Evolutionary conservation across 1,140 invertebrate genomes (phyloP).

Genomic region (Heterodera schachtii): DNA sequence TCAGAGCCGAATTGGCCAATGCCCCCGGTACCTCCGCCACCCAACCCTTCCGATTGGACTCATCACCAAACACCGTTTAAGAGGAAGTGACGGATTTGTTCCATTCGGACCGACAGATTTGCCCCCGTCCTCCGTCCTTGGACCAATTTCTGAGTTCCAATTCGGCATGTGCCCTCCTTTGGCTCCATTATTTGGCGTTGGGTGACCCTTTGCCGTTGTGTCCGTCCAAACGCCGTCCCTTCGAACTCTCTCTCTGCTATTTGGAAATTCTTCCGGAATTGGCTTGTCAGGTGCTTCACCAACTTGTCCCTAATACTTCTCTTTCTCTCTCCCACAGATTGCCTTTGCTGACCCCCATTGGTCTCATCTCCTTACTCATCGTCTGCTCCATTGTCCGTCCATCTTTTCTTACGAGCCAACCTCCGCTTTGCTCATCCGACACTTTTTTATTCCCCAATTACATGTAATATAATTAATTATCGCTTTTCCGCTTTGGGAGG

Average conservation of each 20-base stretch:
- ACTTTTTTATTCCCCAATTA: slow-evolving; percentile 23
- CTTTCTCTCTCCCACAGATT: neutral
- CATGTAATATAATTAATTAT: neutral
- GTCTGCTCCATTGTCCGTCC: slow-evolving; percentile 20
- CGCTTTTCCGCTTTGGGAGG: no score
- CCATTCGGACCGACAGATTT: slow-evolving; percentile 7
- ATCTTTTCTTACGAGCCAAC: slow-evolving; percentile 27
- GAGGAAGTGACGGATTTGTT: slow-evolving; percentile 30
- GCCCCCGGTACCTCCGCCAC: slow-evolving; percentile 26
- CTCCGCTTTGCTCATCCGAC: slow-evolving; percentile 22
- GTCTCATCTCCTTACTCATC: slow-evolving; percentile 30
- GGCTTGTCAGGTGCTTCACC: slow-evolving; percentile 4
- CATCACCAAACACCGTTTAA: slow-evolving; percentile 1
- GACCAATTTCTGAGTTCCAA: slow-evolving; percentile 23
- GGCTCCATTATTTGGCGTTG: slow-evolving; percentile 30
- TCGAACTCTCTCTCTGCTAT: slow-evolving; percentile 19
- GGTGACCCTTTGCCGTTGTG: slow-evolving; percentile 19
- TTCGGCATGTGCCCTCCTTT: slow-evolving; percentile 29
- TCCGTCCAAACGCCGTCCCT: slow-evolving; percentile 14
- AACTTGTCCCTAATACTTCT: neutral
- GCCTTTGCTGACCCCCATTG: neutral
- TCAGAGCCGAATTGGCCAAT: slow-evolving; percentile 41
- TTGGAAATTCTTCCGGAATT: slow-evolving; percentile 18
- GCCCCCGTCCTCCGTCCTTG: neutral
- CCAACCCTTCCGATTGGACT: neutral